Evolutionary conservation across 2,797 vertebrate genomes (phyloP).

Genomic region (Anguilla marmorata): DNA sequence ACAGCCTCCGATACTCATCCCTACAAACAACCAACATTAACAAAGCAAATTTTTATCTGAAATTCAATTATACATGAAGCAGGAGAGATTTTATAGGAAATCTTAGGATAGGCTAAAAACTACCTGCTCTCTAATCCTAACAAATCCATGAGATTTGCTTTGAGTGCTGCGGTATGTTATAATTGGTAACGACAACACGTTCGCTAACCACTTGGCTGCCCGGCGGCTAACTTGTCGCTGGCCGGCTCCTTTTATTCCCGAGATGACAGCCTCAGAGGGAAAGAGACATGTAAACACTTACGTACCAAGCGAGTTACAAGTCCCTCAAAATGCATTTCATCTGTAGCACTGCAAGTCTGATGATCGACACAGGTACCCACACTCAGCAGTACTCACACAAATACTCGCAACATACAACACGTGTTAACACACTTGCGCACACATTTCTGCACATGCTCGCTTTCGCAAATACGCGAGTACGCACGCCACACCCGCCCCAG

Average conservation of each 20-base stretch:
- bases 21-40: not conserved
- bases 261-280: not conserved
- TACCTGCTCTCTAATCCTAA: not conserved
- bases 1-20: not conserved
- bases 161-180: not conserved
- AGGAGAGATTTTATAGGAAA: not conserved
- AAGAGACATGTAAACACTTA: not conserved
- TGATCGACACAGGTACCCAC: not conserved
- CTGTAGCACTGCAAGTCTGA: not conserved
- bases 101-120: not conserved
- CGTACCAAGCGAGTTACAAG: not conserved
- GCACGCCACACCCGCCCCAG: not conserved
- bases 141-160: not conserved
- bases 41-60: not conserved
- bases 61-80: not conserved
- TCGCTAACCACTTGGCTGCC: not conserved
- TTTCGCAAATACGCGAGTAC: not conserved
- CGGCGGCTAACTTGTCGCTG: not conserved
- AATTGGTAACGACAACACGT: not conserved
- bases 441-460: not conserved
- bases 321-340: not conserved
- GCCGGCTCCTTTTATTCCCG: not conserved
- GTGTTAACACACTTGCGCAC: not conserved
- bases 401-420: not conserved
- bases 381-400: not conserved